Evolutionary conservation across 2,888 invertebrate species (phyloP), one percentile per base, ranked within the genome.

Genomic region (Watsonalla binaria): DNA sequence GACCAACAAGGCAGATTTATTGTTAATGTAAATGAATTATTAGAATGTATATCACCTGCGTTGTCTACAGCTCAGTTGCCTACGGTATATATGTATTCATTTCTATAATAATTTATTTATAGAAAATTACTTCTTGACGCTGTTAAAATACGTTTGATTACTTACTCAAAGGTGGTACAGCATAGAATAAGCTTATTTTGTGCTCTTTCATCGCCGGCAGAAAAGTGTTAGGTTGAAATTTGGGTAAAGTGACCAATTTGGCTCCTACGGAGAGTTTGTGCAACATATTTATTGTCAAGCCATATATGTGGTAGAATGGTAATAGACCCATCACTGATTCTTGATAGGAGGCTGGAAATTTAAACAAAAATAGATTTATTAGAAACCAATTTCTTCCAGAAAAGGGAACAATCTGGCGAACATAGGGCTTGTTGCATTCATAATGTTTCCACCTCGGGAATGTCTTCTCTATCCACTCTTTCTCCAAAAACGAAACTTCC

Each of bases 281-380:
- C 2, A 93, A 65, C 76, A 94, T 80, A 8, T 92, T 73, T 1
- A 92, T 80, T 0, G 92, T 85, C 51, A 95, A 82, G 0, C 95
- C 96, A 65, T 95, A 96, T 51, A 94, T 94, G 73, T 97, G 97
- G 74, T 93, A 96, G 73, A 96, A 93, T 5, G 97, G 96, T 56
- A 96, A 74, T 5, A 96, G 84, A 5, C 91, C 92, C 5, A 95
- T 84, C 13, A 92, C 54, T 0, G 92, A 79, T 52, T 94, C 94
- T 76, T 95, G 94, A 57, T 82, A 70, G 5, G 65, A 70, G 33
- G 76, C 92, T 91, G 78, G 63, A 84, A 70, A 42, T 42, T 2
- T 11, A 9, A 33, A 50, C n/a, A 46, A 51, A 9, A 13, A 47
- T 5, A 14, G 46, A 15, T 46, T 24, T 46, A 46, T 5, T 13